Evolutionary conservation across 2,888 invertebrate genomes (phyloP), one percentile per base, ranked within the genome.

Genomic region (Neria commutata): DNA sequence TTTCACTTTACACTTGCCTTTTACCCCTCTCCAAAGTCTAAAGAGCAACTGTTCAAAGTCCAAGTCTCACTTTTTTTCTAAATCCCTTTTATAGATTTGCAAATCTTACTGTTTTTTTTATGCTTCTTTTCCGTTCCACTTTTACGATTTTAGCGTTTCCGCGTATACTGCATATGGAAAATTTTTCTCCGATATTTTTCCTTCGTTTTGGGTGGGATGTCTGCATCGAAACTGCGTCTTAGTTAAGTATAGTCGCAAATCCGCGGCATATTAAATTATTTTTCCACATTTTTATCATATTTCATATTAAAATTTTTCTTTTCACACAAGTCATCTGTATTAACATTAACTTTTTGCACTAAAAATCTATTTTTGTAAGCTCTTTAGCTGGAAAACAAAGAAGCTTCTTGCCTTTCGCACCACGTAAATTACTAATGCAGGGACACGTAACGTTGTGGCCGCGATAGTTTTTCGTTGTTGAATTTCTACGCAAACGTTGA

Each of bases 161-260:
- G 47, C 55, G 53, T 33, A 54, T 57, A 60, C 62, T 60, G 58
- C 64, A 56, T n/a, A 6, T 42, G 17, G 8, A 16, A 42, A 19
- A 16, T 8, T 8, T 6, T 19, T 17, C 14, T 42, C 19, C 19
- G 45, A 42, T 29, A 29, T 11, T 8, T 8, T 29, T 29, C 29
- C 6, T 11, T 29, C 11, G 29, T 29, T 6, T 29, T 29, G 29
- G 29, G 6, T n/a, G n/a, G n/a, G n/a, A n/a, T n/a, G n/a, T n/a
- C n/a, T 11, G 11, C 29, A 8, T 29, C 29, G 6, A 11, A 29
- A 11, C 29, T 29, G 29, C 6, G 11, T 29, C 6, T 29, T 29
- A 29, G 6, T 29, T 29, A 11, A 29, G 11, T 29, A 29, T 29
- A 29, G 29, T 29, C 11, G 29, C 11, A 11, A 29, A 8, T 29